These are phyloP conservation scores for Crenichthys baileyi DNA, from an alignment of 2,797 vertebrate species.

Conservation along the genomic window DNA sequence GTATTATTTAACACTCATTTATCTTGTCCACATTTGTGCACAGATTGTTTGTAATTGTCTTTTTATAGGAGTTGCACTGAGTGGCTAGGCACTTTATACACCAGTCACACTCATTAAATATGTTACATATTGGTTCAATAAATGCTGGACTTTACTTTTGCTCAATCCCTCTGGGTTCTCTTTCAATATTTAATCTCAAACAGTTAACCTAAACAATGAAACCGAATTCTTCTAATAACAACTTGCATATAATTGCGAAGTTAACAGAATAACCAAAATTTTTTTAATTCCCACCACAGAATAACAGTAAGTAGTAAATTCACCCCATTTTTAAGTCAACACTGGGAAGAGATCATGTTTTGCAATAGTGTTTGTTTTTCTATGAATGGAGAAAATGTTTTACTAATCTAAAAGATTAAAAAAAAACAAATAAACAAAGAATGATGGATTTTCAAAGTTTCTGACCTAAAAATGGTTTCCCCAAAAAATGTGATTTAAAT, in stretches of 20 bases:
- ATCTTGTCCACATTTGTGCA: not conserved
- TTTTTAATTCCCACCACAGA: not conserved
- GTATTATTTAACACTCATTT: not conserved
- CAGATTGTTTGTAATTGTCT: not conserved
- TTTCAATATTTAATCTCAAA: not conserved
- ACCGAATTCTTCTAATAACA: not conserved
- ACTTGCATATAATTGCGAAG: not conserved
- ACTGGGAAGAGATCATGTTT: no score
- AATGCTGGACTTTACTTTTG: not conserved
- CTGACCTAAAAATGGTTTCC: not conserved
- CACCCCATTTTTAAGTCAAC: not conserved
- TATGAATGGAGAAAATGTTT: not conserved
- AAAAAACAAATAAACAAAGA: not conserved
- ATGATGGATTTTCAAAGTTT: not conserved
- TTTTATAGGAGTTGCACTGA: not conserved
- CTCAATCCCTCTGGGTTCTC: not conserved
- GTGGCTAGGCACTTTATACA: not conserved
- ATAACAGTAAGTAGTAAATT: not conserved
- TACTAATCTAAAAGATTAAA: not conserved
- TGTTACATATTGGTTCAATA: not conserved
- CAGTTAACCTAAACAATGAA: not conserved
- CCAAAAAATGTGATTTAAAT: not conserved
- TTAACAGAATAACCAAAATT: not conserved
- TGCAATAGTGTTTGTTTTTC: not conserved
- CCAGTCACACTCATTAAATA: not conserved